A percentile compares a stretch with the other conserved stretches of the same genome.
These are phyloP conservation scores for Sceloporus tristichus DNA, from an alignment of 2,113 vertebrate genomes.

Conservation along the genomic window DNA sequence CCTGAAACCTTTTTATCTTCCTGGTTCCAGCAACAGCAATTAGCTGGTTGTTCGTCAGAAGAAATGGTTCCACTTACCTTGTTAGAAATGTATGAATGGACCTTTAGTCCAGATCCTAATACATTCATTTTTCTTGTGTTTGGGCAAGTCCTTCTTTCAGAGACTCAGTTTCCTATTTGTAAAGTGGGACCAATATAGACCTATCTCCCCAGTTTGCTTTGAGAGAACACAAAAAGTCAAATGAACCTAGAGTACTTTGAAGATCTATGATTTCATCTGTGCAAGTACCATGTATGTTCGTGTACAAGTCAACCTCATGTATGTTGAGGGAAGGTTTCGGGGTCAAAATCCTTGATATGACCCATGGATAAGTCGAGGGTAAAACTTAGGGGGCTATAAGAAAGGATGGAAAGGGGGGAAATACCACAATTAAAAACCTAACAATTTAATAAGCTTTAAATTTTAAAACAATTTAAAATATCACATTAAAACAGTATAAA, in stretches of 20 bases:
- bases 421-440: too few species aligned
- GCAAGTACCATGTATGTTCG: too few species aligned
- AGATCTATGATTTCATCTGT: background rate
- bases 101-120: background rate
- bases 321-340: too few species aligned
- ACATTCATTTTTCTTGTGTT: background rate
- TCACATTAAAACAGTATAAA: too few species aligned
- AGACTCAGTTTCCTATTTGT: background rate
- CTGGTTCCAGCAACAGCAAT: background rate
- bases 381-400: too few species aligned
- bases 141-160: background rate
- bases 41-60: background rate
- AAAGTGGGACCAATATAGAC: background rate
- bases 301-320: too few species aligned
- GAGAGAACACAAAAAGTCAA: background rate
- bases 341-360: too few species aligned
- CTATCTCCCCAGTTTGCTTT: background rate
- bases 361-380: too few species aligned
- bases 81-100: background rate
- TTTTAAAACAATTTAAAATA: too few species aligned
- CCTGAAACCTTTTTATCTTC: background rate
- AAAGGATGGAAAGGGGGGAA: too few species aligned
- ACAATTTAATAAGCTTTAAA: too few species aligned
- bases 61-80: too few species aligned
- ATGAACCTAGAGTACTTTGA: background rate